Conservation (phyloP, 2,888 invertebrate species). For the Brachyopa scutellaris region DNA sequence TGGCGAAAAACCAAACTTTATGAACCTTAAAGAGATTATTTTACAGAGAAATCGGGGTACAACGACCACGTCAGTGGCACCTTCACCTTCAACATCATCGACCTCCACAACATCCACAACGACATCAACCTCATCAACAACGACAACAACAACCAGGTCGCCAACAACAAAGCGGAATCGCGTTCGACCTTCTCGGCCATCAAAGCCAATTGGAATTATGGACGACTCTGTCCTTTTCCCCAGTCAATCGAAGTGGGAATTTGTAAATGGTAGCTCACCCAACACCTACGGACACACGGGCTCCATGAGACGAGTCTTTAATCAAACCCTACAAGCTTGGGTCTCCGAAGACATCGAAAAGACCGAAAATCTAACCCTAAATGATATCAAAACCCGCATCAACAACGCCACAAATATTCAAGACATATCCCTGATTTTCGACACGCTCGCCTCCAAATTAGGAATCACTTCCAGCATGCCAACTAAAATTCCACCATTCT, state of each 20-base stretch:
- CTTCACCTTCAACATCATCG: not conserved
- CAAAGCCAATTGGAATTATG: conserved; percentile 76
- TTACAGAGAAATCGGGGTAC: conserved; percentile 76
- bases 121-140: conserved; percentile 55
- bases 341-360: conserved; percentile 83
- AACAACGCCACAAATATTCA: conserved; percentile 82
- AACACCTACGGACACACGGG: conserved; percentile 76
- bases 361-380: conserved; percentile 77
- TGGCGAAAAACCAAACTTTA: conserved; percentile 78
- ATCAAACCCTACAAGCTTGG: conserved; percentile 85
- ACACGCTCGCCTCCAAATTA: conserved; percentile 84
- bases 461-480: conserved; percentile 80
- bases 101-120: conserved; percentile 41
- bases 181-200: conserved; percentile 75
- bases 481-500: conserved; percentile 80
- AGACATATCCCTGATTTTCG: conserved; percentile 86
- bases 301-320: conserved; percentile 84
- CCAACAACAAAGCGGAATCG: conserved; percentile 74
- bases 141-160: conserved; percentile 53
- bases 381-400: conserved; percentile 78
- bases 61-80: conserved; percentile 1
- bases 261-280: conserved; percentile 82
- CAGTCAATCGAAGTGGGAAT: conserved; percentile 83
- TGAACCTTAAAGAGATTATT: conserved; percentile 81
- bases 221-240: conserved; percentile 81